Percentiles rank a stretch among this genome's conserved stretches.
phyloP scores from a whole-genome alignment of 1,140 invertebrate species.

The Pseudachorutes palmiensis region DNA sequence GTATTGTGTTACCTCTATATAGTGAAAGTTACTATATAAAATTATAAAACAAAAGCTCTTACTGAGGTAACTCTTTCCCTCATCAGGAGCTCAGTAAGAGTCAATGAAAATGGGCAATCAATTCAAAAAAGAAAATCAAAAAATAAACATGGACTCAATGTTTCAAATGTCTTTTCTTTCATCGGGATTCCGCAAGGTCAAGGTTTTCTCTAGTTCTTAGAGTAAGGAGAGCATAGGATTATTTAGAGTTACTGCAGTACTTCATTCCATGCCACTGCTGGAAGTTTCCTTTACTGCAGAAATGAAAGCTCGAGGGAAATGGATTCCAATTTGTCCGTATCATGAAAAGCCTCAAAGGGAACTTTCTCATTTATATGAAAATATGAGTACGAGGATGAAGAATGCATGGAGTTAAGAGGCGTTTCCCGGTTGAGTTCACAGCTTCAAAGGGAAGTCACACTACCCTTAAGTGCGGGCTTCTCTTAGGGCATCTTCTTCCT shows the following conservation, averaged over 20 bases:
- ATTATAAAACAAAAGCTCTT: slow-evolving; percentile 2
- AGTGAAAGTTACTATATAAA: too few relatives aligned
- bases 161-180: slow-evolving; percentile 33
- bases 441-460: slow-evolving; percentile 6
- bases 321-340: slow-evolving; percentile 24
- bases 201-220: neutral
- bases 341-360: slow-evolving; percentile 8
- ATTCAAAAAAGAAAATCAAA: slow-evolving; percentile 32
- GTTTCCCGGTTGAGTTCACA: neutral
- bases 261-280: too few relatives aligned
- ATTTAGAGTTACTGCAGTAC: neutral
- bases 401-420: neutral
- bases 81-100: too few relatives aligned
- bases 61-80: too few relatives aligned
- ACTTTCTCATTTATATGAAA: slow-evolving; percentile 11
- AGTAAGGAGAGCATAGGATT: neutral
- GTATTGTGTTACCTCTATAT: too few relatives aligned
- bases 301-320: slow-evolving; percentile 11
- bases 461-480: neutral
- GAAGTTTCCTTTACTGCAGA: too few relatives aligned
- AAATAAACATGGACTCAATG: neutral
- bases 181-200: slow-evolving; percentile 22
- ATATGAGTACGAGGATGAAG: neutral
- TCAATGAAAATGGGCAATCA: slow-evolving; percentile 29
- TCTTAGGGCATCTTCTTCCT: neutral